Base-by-base conservation (phyloP, 1,140 invertebrate species). In the Sogatella furcifera region DNA sequence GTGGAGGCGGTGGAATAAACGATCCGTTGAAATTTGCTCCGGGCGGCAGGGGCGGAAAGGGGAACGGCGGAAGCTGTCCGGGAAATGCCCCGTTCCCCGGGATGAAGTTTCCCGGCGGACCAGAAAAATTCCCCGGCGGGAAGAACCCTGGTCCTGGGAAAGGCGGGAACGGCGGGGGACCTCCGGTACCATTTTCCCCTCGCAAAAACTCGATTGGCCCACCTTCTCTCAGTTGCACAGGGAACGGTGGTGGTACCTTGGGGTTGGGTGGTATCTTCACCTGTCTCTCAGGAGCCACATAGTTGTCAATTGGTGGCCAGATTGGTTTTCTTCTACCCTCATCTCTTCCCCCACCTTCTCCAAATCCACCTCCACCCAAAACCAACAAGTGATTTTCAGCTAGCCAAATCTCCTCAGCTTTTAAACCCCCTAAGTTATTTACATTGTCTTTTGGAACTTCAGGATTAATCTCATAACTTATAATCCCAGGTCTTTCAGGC, bases 381-480 rank as follows among this genome's bases (percentile, higher is more conserved):
- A 94, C 89, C 13, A 94, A 72, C 31, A 94, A 74, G 70, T 93
- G 90, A 68, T 92, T 90, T 68, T 93, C 90, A 0, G 90, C 87
- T 46, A 93, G 74, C 89, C 90, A 94, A 63, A 94, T 92, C 63
- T 94, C 90, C 46, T 91, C 84, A 65, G 86, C 81, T 64, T 85
- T 83, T 0, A 94, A 74, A 13, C 90, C 90, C 11, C 90, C 90
- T 3, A 90, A 77, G 71, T 83, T 92, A 57, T 85, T 80, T 1
- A 82, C 77, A 58, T 84, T 89, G 70, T 92, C 89, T 66, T 84
- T 83, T 0, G 85, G 82, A 2, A 88, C 85, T 67, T 92, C 89
- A 0, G 84, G 77, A 68, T 92, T 90, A 0, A 78, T 72, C 14
- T 81, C 77, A 68, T 92, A 92, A 67, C 88, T 91, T 5, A 92